Conservation (phyloP, 2,113 vertebrate species). For the Gobio gobio region DNA sequence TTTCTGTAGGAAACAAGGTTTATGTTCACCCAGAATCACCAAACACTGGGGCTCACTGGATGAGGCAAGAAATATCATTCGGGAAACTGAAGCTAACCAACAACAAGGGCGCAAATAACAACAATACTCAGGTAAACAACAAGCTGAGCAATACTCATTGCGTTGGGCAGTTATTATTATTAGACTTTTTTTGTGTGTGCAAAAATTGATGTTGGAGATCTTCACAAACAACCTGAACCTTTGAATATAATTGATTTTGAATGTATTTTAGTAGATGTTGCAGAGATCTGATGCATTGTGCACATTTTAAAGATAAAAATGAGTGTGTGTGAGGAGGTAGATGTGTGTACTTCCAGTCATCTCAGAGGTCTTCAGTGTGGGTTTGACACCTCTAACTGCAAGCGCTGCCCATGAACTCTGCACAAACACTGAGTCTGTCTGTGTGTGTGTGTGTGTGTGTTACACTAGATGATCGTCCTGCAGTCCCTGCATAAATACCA, state of each 20-base stretch:
- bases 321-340: background rate
- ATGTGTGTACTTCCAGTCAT: slow-evolving; percentile 2
- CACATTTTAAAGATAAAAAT: background rate
- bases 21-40: slow-evolving; percentile 98
- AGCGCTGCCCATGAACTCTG: slow-evolving; percentile 2
- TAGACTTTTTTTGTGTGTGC: background rate
- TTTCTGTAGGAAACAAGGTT: slow-evolving; percentile 89
- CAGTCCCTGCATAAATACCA: slow-evolving; percentile 98
- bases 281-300: background rate
- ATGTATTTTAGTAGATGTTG: background rate
- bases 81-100: slow-evolving; percentile 98
- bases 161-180: background rate
- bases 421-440: background rate
- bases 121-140: slow-evolving; percentile 90
- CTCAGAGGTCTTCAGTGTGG: slow-evolving; percentile 40
- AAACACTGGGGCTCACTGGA: slow-evolving; percentile 98
- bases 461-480: slow-evolving; percentile 92
- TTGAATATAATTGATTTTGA: background rate
- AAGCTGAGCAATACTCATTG: background rate
- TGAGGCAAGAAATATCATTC: slow-evolving; percentile 99
- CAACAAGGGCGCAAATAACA: slow-evolving; percentile 98
- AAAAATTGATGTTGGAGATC: background rate
- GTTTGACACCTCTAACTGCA: slow-evolving; percentile 53
- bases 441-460: slow-evolving; percentile 23
- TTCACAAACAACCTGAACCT: background rate